A percentile compares a stretch with the other conserved stretches of the same genome.
Conservation (phyloP, 1,140 invertebrate species). For the Drosophila cardini region DNA sequence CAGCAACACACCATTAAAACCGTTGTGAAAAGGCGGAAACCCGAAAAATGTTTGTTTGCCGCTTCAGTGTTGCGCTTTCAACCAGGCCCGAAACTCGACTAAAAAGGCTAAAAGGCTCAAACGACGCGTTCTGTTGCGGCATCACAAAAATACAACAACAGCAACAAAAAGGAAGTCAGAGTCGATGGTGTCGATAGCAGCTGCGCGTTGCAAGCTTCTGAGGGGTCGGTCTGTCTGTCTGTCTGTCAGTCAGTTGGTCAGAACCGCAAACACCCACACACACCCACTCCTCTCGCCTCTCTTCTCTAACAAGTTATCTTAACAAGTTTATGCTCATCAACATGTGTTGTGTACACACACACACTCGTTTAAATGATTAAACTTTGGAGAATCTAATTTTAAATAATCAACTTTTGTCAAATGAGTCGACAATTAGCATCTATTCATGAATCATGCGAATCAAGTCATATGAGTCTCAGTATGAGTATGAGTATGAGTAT, state of each 20-base stretch:
- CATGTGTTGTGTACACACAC: conserved; percentile 1
- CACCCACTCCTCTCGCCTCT: no score
- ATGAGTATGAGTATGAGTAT: no score
- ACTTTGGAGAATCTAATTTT: conserved; percentile 15
- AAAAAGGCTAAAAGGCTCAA: conserved; percentile 31
- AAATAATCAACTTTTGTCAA: conserved; percentile 2
- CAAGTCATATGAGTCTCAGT: no score
- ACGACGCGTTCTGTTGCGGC: conserved; percentile 2
- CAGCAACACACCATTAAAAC: neutral
- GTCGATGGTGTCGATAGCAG: conserved; percentile 27
- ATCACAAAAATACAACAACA: neutral
- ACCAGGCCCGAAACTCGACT: conserved; percentile 58
- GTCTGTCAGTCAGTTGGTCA: conserved; percentile 4
- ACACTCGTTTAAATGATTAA: conserved; percentile 4
- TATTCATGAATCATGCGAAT: neutral
- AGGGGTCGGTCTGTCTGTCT: no score
- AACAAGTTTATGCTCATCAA: conserved; percentile 18
- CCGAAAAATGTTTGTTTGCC: conserved; percentile 30
- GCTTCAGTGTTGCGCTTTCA: conserved; percentile 47
- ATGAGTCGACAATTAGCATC: conserved; percentile 13
- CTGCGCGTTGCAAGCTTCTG: conserved; percentile 50
- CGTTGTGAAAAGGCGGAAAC: conserved; percentile 22
- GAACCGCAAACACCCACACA: neutral
- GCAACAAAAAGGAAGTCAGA: conserved; percentile 9
- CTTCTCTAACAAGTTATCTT: conserved; percentile 8